These are phyloP conservation scores for Eristalinus aeneus DNA, from an alignment of 2,888 invertebrate genomes.

Conservation along the genomic window DNA sequence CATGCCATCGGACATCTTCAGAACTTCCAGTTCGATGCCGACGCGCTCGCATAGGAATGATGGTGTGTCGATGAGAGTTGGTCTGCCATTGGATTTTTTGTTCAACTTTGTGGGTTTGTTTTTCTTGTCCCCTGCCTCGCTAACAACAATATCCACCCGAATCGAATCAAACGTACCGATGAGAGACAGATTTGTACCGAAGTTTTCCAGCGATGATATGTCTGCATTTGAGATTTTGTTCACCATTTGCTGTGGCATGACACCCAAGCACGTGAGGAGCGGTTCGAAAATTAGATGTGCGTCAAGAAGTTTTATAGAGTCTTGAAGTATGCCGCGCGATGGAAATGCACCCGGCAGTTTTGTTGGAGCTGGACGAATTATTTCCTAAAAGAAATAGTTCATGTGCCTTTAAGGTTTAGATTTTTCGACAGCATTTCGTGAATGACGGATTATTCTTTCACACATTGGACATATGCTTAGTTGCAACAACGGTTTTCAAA, in stretches of 20 bases:
- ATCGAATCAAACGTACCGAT: conserved; percentile 93
- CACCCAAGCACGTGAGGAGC: conserved; percentile 92
- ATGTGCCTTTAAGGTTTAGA: too few species aligned
- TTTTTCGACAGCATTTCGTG: too few species aligned
- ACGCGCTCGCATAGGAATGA: conserved; percentile 96
- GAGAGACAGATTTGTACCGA: conserved; percentile 92
- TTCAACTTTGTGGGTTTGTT: conserved; percentile 78
- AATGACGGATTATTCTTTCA: too few species aligned
- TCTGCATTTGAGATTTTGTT: conserved; percentile 80
- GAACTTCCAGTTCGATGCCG: conserved; percentile 92
- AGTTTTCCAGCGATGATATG: conserved; percentile 90
- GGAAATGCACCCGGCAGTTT: conserved; percentile 81
- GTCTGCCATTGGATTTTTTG: conserved; percentile 76
- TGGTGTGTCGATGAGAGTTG: conserved; percentile 82
- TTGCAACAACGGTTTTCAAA: too few species aligned
- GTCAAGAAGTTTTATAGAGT: conserved; percentile 91
- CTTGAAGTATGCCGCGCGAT: conserved; percentile 87
- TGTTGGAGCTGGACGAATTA: conserved; percentile 81
- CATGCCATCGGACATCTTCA: conserved; percentile 94
- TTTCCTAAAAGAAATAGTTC: conserved; percentile 81
- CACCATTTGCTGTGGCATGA: conserved; percentile 92
- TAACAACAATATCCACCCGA: conserved; percentile 96
- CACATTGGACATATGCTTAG: too few species aligned
- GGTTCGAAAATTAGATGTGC: conserved; percentile 97
- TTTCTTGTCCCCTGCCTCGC: conserved; percentile 87